Evolutionary conservation across 2,888 invertebrate species (phyloP).

Genomic region (Ypsolopha sequella): DNA sequence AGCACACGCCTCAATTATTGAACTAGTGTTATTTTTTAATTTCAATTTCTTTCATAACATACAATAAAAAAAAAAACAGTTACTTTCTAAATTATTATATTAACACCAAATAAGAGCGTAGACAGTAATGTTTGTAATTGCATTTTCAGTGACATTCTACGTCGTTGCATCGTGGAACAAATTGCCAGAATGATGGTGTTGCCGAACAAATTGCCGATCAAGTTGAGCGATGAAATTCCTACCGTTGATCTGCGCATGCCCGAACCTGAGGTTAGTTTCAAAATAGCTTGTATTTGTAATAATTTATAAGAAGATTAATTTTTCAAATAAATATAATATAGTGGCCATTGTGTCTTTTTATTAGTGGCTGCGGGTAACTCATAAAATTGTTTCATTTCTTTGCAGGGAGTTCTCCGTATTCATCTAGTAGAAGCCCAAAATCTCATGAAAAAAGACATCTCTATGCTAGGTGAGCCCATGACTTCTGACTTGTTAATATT

Average conservation of each 20-base stretch:
- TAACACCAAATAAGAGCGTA: no score
- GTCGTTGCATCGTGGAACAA: conserved; percentile 91
- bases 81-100: no score
- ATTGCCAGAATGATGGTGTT: conserved; percentile 93
- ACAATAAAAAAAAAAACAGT: no score
- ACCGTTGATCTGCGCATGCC: conserved; percentile 87
- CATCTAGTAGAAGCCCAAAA: conserved; percentile 96
- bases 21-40: no score
- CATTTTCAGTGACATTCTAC: conserved; percentile 82
- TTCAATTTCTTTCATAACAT: no score
- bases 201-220: conserved; percentile 95
- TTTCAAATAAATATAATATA: no score
- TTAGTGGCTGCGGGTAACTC: no score
- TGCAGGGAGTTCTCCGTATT: conserved; percentile 92
- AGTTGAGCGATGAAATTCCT: conserved; percentile 87
- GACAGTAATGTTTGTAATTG: background rate
- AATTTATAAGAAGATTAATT: no score
- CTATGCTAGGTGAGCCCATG: conserved; percentile 78
- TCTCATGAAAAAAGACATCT: conserved; percentile 95
- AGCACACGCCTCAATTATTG: no score
- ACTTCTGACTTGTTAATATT: background rate
- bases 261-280: conserved; percentile 83
- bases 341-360: no score
- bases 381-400: conserved; percentile 8
- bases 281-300: background rate